These are phyloP conservation scores for Lepidochrysops patricia DNA, from an alignment of 2,888 invertebrate genomes.

Conservation along the genomic window DNA sequence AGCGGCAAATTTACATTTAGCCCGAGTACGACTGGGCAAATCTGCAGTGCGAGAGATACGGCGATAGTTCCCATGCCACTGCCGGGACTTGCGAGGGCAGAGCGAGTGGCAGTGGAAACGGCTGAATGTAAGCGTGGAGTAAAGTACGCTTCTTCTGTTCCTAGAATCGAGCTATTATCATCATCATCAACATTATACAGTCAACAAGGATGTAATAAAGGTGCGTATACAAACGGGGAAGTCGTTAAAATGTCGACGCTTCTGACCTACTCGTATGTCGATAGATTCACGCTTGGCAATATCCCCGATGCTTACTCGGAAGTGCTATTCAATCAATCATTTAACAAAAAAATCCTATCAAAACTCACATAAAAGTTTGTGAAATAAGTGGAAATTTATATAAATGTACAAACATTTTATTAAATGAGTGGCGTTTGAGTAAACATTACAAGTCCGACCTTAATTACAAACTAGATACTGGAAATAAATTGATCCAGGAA, in stretches of 20 bases:
- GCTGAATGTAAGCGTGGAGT: too few relatives aligned
- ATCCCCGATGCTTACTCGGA: too few relatives aligned
- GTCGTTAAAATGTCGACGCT: not conserved
- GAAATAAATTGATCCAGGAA: not conserved
- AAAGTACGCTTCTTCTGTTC: not conserved
- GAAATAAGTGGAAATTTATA: not conserved
- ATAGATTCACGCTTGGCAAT: not conserved
- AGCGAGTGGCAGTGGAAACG: too few relatives aligned
- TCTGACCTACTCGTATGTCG: not conserved
- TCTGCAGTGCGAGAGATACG: too few relatives aligned
- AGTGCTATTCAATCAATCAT: too few relatives aligned
- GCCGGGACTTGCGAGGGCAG: too few relatives aligned
- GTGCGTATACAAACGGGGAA: not conserved
- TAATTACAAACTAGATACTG: not conserved
- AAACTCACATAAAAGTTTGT: not conserved
- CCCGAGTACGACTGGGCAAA: too few relatives aligned
- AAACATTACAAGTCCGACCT: not conserved
- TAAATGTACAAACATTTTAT: not conserved
- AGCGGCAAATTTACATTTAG: too few relatives aligned
- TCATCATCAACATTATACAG: not conserved
- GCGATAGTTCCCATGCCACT: too few relatives aligned
- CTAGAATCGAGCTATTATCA: not conserved
- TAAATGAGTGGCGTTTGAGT: not conserved
- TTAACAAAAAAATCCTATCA: too few relatives aligned
- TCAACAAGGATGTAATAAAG: not conserved